Evolutionary conservation across 2,113 vertebrate species (phyloP), one percentile per base, ranked within the genome.

Genomic region (Lasiurus cinereus): DNA sequence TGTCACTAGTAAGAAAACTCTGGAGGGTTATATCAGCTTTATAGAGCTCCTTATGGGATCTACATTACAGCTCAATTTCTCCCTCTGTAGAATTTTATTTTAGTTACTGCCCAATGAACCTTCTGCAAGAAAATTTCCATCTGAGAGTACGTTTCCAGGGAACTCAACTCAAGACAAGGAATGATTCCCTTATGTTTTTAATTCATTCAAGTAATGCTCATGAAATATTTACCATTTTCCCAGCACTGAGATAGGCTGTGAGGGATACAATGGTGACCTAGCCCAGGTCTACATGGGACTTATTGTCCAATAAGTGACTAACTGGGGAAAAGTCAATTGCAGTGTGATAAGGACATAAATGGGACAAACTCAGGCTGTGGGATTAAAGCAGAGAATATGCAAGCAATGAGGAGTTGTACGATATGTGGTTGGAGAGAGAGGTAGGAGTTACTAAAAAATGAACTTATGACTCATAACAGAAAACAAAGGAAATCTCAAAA

Each of bases 151-250:
- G 48, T 88, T 88, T 83, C 62, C 29, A 83, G 29, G 59, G 43
- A 96, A 93, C 79, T 70, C n/a, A 89, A 92, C 22, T 24, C 21
- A 92, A 52, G 15, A 27, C 5, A 82, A 46, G 27, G 27, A 83
- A 66, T 52, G 27, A 62, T 86, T 93, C 52, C 13, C 77, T 94
- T 77, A 88, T 29, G 59, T 8, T 90, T 88, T 72, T 43, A 91
- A 24, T 33, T 39, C 70, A 85, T 27, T 91, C 24, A 83, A 83
- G 36, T 36, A 93, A 64, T 18, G 3, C 48, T 90, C 22, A 48
- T 82, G 78, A 88, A 69, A 88, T 94, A 90, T 84, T 39, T 95
- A 62, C 46, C 62, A 31, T n/a, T 59, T 93, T 12, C 31, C 56
- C 43, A 24, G 27, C 36, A 76, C 7, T 29, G 14, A 85, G 70